Conservation (phyloP, 2,888 invertebrate genomes). For the Harpagoxenus sublaevis region DNA sequence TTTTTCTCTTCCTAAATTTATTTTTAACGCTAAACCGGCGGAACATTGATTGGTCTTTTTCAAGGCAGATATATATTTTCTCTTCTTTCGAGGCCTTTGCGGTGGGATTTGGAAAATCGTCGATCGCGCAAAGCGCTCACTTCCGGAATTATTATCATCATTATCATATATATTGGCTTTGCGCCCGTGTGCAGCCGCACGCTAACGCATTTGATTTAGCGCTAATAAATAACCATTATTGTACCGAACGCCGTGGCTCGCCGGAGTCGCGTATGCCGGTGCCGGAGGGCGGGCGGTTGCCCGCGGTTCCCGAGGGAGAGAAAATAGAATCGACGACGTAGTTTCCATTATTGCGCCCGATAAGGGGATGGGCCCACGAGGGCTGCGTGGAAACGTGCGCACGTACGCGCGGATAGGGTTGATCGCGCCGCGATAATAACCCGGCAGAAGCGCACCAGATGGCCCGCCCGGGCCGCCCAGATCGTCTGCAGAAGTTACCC, state of each 20-base stretch:
- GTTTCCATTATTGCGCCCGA: slow-evolving; percentile 84
- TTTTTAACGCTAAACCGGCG: background rate
- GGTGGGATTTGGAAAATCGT: slow-evolving; percentile 58
- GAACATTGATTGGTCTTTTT: background rate
- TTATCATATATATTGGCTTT: slow-evolving; percentile 85
- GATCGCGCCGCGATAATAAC: slow-evolving; percentile 81
- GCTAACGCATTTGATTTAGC: slow-evolving; percentile 85
- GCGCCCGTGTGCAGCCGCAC: slow-evolving; percentile 60
- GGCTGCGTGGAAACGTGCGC: slow-evolving; percentile 63
- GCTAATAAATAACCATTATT: slow-evolving; percentile 86
- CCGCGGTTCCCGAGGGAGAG: slow-evolving; percentile 81
- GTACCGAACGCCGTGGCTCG: slow-evolving; percentile 75
- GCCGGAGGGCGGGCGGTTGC: slow-evolving; percentile 73
- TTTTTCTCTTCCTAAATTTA: background rate
- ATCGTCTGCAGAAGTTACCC: slow-evolving; percentile 53
- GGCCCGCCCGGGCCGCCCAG: slow-evolving; percentile 62
- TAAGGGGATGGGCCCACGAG: slow-evolving; percentile 78
- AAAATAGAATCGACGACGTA: slow-evolving; percentile 86
- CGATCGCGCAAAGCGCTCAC: slow-evolving; percentile 78
- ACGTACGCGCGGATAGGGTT: slow-evolving; percentile 78
- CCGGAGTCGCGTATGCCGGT: slow-evolving; percentile 60
- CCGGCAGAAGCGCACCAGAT: slow-evolving; percentile 77
- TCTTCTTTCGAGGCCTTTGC: slow-evolving; percentile 12
- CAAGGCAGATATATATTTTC: slow-evolving; percentile 12
- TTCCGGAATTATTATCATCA: slow-evolving; percentile 84